Conservation (phyloP, 1,140 invertebrate genomes). For the Theocolax elegans region DNA sequence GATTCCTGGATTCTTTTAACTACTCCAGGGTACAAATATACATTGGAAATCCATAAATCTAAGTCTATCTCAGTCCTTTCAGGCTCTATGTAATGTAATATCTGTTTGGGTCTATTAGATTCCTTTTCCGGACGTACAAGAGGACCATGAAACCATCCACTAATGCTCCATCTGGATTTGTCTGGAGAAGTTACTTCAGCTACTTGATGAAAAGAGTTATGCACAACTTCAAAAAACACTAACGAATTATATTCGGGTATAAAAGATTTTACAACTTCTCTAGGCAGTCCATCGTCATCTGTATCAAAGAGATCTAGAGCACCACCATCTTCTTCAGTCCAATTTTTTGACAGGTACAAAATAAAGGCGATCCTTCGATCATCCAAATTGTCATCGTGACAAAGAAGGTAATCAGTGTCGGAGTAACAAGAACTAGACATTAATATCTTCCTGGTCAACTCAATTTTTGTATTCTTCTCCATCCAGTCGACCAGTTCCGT, state of each 20-base stretch:
- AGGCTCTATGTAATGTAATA: slow-evolving; percentile 45
- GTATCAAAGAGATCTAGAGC: slow-evolving; percentile 73
- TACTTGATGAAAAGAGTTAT: slow-evolving; percentile 72
- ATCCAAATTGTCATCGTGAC: slow-evolving; percentile 79
- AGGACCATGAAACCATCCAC: slow-evolving; percentile 81
- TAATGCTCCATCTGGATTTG: slow-evolving; percentile 75
- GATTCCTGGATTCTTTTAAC: slow-evolving; percentile 68
- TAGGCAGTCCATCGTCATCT: slow-evolving; percentile 70
- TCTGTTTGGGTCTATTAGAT: slow-evolving; percentile 35
- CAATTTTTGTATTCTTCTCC: slow-evolving; percentile 70
- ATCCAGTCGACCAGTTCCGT: slow-evolving; percentile 72
- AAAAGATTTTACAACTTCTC: slow-evolving; percentile 67
- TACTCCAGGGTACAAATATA: slow-evolving; percentile 65
- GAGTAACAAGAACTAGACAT: slow-evolving; percentile 79
- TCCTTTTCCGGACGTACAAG: slow-evolving; percentile 22
- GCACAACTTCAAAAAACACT: slow-evolving; percentile 76
- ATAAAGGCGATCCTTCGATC: slow-evolving; percentile 80
- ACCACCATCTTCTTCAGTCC: slow-evolving; percentile 74
- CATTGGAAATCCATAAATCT: slow-evolving; percentile 63
- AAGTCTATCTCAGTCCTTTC: slow-evolving; percentile 53
- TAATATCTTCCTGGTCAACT: slow-evolving; percentile 72
- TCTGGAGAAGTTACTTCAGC: slow-evolving; percentile 74
- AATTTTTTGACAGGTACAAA: slow-evolving; percentile 73
- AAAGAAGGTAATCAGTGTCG: slow-evolving; percentile 77
- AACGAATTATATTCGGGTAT: slow-evolving; percentile 77